Percentiles rank a stretch among this genome's conserved stretches.
Conservation (phyloP, 2,888 invertebrate species). For the Tetranychus piercei region DNA sequence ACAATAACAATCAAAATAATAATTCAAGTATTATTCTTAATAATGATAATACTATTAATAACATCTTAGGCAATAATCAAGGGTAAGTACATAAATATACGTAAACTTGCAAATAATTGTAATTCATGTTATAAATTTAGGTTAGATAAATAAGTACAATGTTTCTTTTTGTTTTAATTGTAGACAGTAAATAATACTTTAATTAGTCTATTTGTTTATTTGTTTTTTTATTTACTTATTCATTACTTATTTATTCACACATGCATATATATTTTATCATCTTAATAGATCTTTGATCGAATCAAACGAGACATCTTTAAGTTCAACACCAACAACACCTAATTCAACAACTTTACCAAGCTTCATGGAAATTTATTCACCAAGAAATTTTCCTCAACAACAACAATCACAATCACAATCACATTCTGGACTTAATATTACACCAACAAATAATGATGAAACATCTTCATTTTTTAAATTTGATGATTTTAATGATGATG, state of each 20-base stretch:
- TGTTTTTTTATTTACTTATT: no score
- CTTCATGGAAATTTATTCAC: conserved; percentile 33
- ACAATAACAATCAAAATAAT: not conserved
- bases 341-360: conserved; percentile 24
- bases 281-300: not conserved
- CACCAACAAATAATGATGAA: not conserved
- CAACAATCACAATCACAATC: conserved; percentile 7
- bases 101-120: no score
- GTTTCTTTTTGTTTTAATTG: no score
- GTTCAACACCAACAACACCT: conserved; percentile 14
- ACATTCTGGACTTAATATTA: not conserved
- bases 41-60: not conserved
- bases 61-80: not conserved
- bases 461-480: not conserved
- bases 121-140: no score
- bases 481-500: not conserved
- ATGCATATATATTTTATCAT: not conserved
- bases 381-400: conserved; percentile 38
- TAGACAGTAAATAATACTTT: no score
- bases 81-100: not conserved
- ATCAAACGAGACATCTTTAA: conserved; percentile 11
- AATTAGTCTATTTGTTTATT: no score
- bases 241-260: not conserved
- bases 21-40: not conserved
- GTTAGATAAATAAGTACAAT: no score